Evolutionary conservation across 2,797 vertebrate genomes (phyloP), one percentile per base, ranked within the genome.

Genomic region (Lithobates pipiens): DNA sequence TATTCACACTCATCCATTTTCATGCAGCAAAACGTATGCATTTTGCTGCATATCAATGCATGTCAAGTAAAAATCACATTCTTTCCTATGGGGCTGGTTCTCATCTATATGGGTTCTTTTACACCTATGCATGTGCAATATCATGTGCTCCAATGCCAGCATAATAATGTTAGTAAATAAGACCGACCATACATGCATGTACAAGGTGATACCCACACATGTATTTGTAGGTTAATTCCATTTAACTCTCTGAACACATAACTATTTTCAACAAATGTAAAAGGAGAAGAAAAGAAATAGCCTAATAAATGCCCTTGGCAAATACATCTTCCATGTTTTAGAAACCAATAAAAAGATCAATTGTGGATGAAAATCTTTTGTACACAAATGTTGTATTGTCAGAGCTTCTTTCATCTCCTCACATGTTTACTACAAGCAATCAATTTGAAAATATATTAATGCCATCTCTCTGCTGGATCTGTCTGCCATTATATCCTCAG

Each of bases 361-460:
- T 78, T 68, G 61, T 42, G 65, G 36, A 32, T 42, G 7, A 16
- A 69, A 46, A 46, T 1, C 65, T 50, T 80, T 42, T n/a, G 34
- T 36, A 69, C 39, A 71, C 25, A 71, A 70, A 44, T 71, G 25
- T 42, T 70, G 39, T 78, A 32, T n/a, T 46, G 46, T 29, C n/a
- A 69, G 44, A 71, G 69, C 42, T 71, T 71, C 69, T 80, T 54
- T 29, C 42, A 34, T 70, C 13, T 46, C 32, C 50, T 80, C 54
- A 71, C 29, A 80, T 80, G 21, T 69, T 80, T 71, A 23, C 54
- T 61, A 71, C 67, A 34, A 80, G 68, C 27, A 50, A 80, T 80
- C 68, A 80, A 71, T 57, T 27, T 70, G 78, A 57, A 57, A 80
- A 71, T 80, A 39, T 68, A 80, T 71, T 80, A 71, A 80, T 71